Evolutionary conservation across 92 coral and sea anemone species (phyloP), one percentile per base, ranked within the genome.

Genomic region (Epizoanthus scotinus): DNA sequence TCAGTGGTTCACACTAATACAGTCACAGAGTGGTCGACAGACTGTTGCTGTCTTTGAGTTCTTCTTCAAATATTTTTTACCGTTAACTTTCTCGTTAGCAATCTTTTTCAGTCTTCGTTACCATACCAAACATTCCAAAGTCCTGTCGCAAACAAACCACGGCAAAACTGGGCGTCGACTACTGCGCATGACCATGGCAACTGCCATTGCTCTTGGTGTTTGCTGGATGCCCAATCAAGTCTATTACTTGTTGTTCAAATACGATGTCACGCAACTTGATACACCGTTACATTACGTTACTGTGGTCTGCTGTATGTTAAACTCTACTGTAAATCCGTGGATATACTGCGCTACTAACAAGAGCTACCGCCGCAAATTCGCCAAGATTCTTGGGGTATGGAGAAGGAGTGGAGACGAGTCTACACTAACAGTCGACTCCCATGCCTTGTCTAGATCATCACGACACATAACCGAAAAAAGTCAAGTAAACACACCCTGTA

Each of bases 151-250:
- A 38, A 68, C 47, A 10, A 71, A 31, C 12, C 86, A 77, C 21
- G 69, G 79, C 0, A 55, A 82, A 22, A 63, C 70, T 36, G 86
- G 78, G 13, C 66, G 63, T 38, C 79, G 89, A 38, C 91, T 93
- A 4, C 87, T 93, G 86, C 94, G 92, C 87, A 93, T 90, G 97
- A 91, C 91, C 82, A 91, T 93, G 28, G 81, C 88, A 70, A 85
- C 96, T 12, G 95, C 96, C 57, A 70, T 89, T 21, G 72, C 81
- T 20, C 72, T 94, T 55, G 94, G 91, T n/a, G 21, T 81, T 0
- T 94, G 98, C 54, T 94, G 98, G 98, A 78, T 88, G 60, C 96
- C 98, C 66, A 91, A 91, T 78, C 98, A 94, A 85, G 79, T 89
- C 26, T 91, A 90, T 54, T 93, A 90, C 77, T 52, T 93, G 80